Conservation (phyloP, 2,888 invertebrate species). For the Pandemis heparana region DNA sequence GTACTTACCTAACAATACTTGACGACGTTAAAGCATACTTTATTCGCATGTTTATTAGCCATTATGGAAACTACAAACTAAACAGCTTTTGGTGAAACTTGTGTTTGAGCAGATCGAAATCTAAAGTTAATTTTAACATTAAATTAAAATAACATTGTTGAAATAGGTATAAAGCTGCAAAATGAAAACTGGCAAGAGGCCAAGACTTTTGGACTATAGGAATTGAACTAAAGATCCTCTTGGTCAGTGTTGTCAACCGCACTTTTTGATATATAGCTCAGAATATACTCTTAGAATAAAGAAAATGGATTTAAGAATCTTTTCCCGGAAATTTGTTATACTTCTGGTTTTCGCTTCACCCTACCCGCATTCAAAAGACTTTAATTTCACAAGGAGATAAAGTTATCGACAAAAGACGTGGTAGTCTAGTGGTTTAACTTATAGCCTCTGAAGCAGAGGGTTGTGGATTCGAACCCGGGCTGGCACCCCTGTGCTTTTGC, state of each 20-base stretch:
- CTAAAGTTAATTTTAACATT: conserved; percentile 1
- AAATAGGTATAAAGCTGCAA: background rate
- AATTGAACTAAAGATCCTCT: background rate
- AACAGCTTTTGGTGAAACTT: conserved; percentile 14
- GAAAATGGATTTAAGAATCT: background rate
- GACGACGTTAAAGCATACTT: conserved; percentile 17
- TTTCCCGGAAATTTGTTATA: background rate
- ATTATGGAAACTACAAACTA: conserved; percentile 21
- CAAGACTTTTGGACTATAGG: background rate
- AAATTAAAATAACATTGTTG: conserved; percentile 14
- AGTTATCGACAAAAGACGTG: no score
- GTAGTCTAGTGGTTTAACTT: no score
- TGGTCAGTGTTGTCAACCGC: background rate
- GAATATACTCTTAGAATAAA: background rate
- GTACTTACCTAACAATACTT: conserved; percentile 21
- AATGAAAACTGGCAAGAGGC: background rate
- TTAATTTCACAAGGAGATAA: no score
- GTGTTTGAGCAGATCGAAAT: conserved; percentile 19
- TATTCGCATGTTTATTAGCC: conserved; percentile 28
- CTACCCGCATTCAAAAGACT: no score
- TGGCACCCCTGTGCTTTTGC: no score
- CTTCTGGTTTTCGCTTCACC: no score
- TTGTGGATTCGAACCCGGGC: no score
- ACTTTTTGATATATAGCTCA: background rate
- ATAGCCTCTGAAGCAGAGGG: no score